These are phyloP conservation scores for Parauchenoglanis punctatus DNA, from an alignment of 2,797 vertebrate genomes.

Conservation along the genomic window DNA sequence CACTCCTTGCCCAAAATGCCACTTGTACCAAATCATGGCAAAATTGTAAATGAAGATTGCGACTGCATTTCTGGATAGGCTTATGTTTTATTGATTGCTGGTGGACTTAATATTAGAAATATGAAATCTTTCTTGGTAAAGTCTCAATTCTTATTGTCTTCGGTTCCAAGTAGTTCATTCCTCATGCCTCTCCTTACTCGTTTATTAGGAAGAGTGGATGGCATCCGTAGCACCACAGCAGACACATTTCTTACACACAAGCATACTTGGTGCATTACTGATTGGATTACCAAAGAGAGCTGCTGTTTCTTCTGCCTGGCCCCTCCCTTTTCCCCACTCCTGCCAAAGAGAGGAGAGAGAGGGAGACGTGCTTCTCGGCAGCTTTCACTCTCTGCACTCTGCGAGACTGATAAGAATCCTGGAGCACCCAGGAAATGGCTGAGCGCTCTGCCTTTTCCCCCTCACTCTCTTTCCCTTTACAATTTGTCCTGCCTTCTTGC, in stretches of 20 bases:
- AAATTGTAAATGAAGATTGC: neutral
- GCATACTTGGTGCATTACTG: neutral
- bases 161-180: neutral
- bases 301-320: slow-evolving; percentile 4
- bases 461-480: neutral
- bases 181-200: no score
- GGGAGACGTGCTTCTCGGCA: slow-evolving; percentile 44
- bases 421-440: slow-evolving; percentile 30
- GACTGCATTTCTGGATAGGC: neutral
- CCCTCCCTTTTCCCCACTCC: neutral
- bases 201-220: neutral
- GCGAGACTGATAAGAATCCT: slow-evolving; percentile 43
- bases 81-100: neutral
- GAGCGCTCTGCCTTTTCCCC: neutral
- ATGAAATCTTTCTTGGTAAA: no score
- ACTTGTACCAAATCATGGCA: neutral
- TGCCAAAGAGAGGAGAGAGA: slow-evolving; percentile 19
- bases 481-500: neutral
- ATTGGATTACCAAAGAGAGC: neutral
- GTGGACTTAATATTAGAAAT: neutral
- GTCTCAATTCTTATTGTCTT: no score
- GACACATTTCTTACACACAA: neutral
- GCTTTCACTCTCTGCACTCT: slow-evolving; percentile 30
- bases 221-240: neutral
- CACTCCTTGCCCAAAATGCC: neutral